These are phyloP conservation scores for Hydractinia echinata DNA, from an alignment of 30 jellyfish, hydroid and myxozoan species.

Conservation along the genomic window DNA sequence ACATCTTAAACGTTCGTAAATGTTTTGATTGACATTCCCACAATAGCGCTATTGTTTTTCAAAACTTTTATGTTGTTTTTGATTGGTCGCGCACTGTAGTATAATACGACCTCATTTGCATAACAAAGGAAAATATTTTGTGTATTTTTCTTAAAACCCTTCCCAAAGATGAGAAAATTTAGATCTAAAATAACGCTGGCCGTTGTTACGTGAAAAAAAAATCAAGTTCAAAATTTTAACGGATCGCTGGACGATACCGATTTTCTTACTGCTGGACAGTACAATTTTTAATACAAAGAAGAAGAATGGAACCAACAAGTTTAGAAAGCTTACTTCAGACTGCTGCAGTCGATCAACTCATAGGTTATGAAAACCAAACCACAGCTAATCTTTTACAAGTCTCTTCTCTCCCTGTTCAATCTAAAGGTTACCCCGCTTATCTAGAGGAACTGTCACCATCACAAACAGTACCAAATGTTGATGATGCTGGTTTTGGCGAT, in stretches of 20 bases:
- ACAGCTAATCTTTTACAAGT: slow-evolving; percentile 36
- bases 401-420: slow-evolving; percentile 29
- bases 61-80: not conserved
- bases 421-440: slow-evolving; percentile 49
- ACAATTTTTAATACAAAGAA: not conserved
- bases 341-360: slow-evolving; percentile 89
- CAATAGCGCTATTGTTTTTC: not conserved
- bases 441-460: slow-evolving; percentile 64
- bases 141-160: not conserved
- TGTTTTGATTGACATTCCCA: not conserved
- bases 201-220: slow-evolving; percentile 27
- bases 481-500: slow-evolving; percentile 63
- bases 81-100: not conserved
- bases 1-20: not conserved
- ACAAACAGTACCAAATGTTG: slow-evolving; percentile 87
- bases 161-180: slow-evolving; percentile 4
- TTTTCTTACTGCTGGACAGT: slow-evolving; percentile 39
- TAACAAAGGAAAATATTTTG: not conserved
- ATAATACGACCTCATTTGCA: slow-evolving; percentile 21
- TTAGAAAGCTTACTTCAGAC: slow-evolving; percentile 88
- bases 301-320: slow-evolving; percentile 32
- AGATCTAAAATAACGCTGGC: slow-evolving; percentile 35
- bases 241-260: slow-evolving; percentile 56
- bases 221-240: not conserved
- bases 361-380: slow-evolving; percentile 58